Conservation (phyloP, 2,113 vertebrate genomes). For the Melanocharis versteri region DNA sequence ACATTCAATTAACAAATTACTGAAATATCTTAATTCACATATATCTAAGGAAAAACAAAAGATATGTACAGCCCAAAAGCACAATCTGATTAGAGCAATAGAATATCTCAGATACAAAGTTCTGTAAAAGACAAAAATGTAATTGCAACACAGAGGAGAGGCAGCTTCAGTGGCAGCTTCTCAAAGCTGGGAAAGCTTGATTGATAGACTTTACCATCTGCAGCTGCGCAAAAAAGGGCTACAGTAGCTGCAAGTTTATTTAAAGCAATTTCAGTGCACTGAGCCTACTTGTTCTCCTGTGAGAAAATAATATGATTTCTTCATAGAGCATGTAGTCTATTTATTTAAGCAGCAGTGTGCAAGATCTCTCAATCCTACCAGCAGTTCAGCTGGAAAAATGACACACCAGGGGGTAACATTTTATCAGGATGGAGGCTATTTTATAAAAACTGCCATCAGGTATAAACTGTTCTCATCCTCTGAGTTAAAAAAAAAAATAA, state of each 20-base stretch:
- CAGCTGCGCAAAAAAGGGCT: constrained; percentile 49
- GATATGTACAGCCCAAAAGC: not conserved
- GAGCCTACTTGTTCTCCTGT: constrained; percentile 70
- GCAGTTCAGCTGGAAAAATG: constrained; percentile 64
- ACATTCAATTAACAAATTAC: constrained; percentile 9
- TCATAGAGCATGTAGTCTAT: constrained; percentile 67
- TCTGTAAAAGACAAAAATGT: constrained; percentile 62
- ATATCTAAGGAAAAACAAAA: not conserved
- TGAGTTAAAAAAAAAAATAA: not conserved
- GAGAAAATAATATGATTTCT: constrained; percentile 74
- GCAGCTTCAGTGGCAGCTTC: constrained; percentile 31
- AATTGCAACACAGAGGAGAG: constrained; percentile 52
- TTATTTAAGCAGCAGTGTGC: constrained; percentile 72
- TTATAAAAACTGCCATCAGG: constrained; percentile 65
- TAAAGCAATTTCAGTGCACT: constrained; percentile 65
- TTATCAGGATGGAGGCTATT: constrained; percentile 70
- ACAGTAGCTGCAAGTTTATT: constrained; percentile 72
- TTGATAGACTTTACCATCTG: constrained; percentile 69
- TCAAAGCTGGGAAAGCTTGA: constrained; percentile 64
- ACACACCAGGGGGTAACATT: constrained; percentile 67
- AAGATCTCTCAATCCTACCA: constrained; percentile 69
- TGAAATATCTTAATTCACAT: not conserved
- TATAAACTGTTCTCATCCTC: constrained; percentile 53
- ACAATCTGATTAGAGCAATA: constrained; percentile 41
- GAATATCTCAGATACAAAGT: constrained; percentile 45